These are phyloP conservation scores for Crypturellus undulatus DNA, from an alignment of 2,113 vertebrate species.

Conservation along the genomic window DNA sequence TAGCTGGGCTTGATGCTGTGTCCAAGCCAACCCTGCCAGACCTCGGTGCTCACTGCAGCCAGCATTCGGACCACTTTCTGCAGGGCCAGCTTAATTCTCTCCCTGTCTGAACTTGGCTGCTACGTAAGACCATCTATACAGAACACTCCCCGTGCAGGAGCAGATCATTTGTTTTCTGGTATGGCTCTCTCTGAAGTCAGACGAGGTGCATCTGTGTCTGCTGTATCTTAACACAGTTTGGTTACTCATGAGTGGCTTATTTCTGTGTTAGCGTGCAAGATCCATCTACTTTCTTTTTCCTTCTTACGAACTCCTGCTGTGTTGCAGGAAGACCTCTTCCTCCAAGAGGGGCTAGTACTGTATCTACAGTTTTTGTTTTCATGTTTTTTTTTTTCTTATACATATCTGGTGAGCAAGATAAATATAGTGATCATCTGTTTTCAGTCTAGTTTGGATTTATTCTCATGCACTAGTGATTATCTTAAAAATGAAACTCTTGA, in stretches of 20 bases:
- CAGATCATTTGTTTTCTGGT: neutral
- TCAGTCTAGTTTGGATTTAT: neutral
- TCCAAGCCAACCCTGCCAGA: neutral
- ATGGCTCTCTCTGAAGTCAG: neutral
- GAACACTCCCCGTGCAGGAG: neutral
- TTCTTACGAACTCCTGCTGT: neutral
- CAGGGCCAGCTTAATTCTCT: neutral
- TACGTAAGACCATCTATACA: neutral
- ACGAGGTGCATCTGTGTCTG: neutral
- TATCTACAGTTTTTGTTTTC: neutral
- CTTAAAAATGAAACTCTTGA: neutral
- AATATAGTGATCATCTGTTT: neutral
- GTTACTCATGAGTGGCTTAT: accelerated
- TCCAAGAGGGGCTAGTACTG: neutral
- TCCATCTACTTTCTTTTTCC: neutral
- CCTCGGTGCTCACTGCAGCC: neutral
- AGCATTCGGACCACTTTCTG: neutral
- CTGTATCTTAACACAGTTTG: neutral
- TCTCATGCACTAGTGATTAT: neutral
- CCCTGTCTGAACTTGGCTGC: neutral
- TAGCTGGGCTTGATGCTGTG: neutral
- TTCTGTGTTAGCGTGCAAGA: neutral
- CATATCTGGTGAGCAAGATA: accelerated
- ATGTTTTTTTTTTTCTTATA: neutral
- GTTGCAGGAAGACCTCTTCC: neutral